Conservation (phyloP, 2,113 vertebrate genomes). For the Kryptolebias marmoratus region DNA sequence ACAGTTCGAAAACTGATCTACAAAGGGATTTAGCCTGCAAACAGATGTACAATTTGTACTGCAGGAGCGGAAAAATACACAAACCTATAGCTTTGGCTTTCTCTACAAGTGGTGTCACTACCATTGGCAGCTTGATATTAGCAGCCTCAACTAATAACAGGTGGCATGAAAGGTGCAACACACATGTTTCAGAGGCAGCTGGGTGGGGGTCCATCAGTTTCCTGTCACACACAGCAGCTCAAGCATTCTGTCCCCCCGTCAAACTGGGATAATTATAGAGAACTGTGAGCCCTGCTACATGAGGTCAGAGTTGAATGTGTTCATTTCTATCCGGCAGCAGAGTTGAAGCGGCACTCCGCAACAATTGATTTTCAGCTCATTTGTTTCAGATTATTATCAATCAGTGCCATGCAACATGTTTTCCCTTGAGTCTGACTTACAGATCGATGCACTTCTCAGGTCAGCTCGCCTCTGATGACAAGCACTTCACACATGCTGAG, state of each 20-base stretch:
- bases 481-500: neutral
- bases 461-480: conserved; percentile 11
- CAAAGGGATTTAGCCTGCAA: neutral
- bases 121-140: conserved; percentile 26
- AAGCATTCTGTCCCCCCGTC: conserved; percentile 37
- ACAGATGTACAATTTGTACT: neutral
- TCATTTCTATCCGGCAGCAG: conserved; percentile 9
- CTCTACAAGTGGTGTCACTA: conserved; percentile 13
- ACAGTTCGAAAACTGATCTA: neutral
- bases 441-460: conserved; percentile 59
- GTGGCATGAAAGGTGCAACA: conserved; percentile 48
- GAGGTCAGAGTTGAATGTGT: conserved; percentile 45
- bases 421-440: conserved; percentile 29
- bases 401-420: conserved; percentile 16
- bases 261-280: conserved; percentile 53
- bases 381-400: conserved; percentile 47
- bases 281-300: conserved; percentile 33
- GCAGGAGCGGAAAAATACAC: neutral
- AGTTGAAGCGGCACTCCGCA: neutral
- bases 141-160: conserved; percentile 47
- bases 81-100: neutral
- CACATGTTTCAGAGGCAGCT: conserved; percentile 34
- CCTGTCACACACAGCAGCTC: conserved; percentile 39
- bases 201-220: conserved; percentile 30
- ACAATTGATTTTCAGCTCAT: conserved; percentile 43